Evolutionary conservation across 2,113 vertebrate species (phyloP).

Genomic region (Madoqua kirkii): DNA sequence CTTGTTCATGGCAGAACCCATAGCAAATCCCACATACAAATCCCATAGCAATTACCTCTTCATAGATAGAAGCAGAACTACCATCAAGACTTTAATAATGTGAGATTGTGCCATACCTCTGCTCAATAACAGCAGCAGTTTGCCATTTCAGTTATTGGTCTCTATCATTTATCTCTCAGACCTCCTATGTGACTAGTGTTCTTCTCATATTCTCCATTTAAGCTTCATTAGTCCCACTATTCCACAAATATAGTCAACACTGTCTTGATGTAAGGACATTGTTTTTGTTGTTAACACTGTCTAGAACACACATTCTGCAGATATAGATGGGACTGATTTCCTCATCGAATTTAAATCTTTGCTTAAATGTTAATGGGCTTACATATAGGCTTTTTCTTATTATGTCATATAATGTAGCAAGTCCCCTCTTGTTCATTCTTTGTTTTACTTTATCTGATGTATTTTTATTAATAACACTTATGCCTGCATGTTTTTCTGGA

Average conservation of each 20-base stretch:
- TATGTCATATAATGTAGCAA: neutral
- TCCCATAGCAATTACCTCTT: neutral
- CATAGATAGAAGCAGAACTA: neutral
- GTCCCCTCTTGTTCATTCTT: neutral
- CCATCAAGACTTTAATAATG: neutral
- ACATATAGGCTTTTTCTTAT: neutral
- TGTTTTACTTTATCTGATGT: neutral
- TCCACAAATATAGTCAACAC: neutral
- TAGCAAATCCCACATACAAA: neutral
- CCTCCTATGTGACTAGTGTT: neutral
- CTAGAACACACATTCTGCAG: neutral
- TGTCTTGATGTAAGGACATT: neutral
- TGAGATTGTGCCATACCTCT: neutral
- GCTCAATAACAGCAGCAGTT: neutral
- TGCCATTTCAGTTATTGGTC: neutral
- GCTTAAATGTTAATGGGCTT: neutral
- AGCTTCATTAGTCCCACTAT: neutral
- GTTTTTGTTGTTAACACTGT: neutral
- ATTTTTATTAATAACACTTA: neutral
- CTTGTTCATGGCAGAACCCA: neutral
- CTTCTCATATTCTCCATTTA: neutral
- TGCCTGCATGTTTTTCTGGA: neutral
- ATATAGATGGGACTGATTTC: neutral
- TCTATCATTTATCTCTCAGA: neutral
- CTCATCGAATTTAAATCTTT: neutral